Evolutionary conservation across 2,888 invertebrate species (phyloP).

Genomic region (Lasioglossum villosulum): DNA sequence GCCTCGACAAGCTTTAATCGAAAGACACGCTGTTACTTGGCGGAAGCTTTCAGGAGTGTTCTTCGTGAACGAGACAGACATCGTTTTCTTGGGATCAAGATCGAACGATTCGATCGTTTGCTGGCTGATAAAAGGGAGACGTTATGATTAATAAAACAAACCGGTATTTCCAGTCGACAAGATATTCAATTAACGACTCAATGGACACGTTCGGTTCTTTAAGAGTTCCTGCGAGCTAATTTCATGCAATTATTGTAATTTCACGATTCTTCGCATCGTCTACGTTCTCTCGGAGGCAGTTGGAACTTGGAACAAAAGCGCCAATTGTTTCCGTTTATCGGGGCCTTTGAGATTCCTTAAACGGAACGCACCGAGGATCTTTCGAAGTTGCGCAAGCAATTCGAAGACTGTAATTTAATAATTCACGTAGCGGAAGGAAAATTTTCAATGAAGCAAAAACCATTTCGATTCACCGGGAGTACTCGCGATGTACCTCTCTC

Average conservation of each 20-base stretch:
- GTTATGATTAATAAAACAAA: not conserved
- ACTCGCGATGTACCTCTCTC: not conserved
- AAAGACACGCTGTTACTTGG: not conserved
- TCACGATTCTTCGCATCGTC: not conserved
- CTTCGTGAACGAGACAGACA: not conserved
- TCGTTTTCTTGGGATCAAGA: not conserved
- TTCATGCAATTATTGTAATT: not conserved
- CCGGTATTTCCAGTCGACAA: not conserved
- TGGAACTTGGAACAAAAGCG: slow-evolving; percentile 22
- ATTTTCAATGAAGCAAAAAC: not conserved
- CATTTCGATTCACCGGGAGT: not conserved
- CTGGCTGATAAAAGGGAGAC: not conserved
- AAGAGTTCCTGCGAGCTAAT: not conserved
- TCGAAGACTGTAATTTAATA: not conserved
- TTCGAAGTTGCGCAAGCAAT: not conserved
- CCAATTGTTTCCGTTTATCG: not conserved
- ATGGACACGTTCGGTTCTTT: not conserved
- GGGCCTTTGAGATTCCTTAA: not conserved
- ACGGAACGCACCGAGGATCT: not conserved
- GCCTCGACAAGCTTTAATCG: not conserved
- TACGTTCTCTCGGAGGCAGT: not conserved
- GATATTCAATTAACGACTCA: not conserved
- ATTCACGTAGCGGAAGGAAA: not conserved
- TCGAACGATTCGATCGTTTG: not conserved
- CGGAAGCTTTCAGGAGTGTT: not conserved